Evolutionary conservation across 2,797 vertebrate genomes (phyloP), one percentile per base, ranked within the genome.

Genomic region (Micromesistius poutassou): DNA sequence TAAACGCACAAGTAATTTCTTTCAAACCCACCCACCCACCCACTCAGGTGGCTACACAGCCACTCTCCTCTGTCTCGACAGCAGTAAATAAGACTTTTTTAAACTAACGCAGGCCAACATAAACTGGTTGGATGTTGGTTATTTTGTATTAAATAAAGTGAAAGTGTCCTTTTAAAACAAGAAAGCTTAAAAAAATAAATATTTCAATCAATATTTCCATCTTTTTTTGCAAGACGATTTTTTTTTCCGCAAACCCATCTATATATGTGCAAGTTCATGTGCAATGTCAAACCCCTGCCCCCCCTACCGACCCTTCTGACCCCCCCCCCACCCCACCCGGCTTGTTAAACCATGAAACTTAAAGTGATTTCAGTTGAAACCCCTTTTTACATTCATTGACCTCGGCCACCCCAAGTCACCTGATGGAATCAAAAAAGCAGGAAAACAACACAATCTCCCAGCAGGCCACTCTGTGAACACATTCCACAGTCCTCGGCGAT

Each of bases 231-330:
- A 91, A 91, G 79, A 89, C 71, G 84, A 72, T 84, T 87, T 81
- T 82, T 71, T 73, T 42, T 82, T 19, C 31, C 42, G 72, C 62
- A 72, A 72, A 73, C 77, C 70, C 16, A 80, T 86, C 82, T n/a
- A n/a, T 84, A 82, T 83, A 91, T 94, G 93, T 95, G 94, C 94
- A 95, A 94, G 89, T 92, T 92, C 87, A 3, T 91, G 90, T 93
- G 93, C 93, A 91, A 91, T 72, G 76, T 91, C 89, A 89, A 85
- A 89, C 88, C 78, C 83, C 77, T 19, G 2, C 14, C 46, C 46
- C 46, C 46, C 46, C 46, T n/a, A n/a, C n/a, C n/a, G 33, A 35
- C 33, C 33, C 33, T 33, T 5, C 33, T 5, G 10, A 4, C 50
- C 50, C 22, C 50, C 50, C 50, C 50, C 46, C 10, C 22, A 4